Evolutionary conservation across 2,888 invertebrate species (phyloP).

Genomic region (Brachypalpus laphriformis): DNA sequence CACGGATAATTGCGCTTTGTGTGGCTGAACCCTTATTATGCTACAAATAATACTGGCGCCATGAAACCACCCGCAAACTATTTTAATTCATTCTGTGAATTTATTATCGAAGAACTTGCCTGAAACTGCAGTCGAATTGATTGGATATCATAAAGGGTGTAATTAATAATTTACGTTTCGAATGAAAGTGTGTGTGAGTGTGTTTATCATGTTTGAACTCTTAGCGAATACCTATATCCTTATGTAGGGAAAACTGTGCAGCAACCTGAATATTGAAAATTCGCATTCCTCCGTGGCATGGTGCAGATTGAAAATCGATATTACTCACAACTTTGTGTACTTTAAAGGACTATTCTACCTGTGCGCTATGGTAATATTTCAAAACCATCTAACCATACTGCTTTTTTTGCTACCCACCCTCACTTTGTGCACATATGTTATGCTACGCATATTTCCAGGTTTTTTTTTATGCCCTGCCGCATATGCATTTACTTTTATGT

Average conservation of each 20-base stretch:
- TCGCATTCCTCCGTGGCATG: conserved; percentile 12
- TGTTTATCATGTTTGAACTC: neutral
- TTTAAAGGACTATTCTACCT: conserved; percentile 14
- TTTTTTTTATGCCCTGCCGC: conserved; percentile 28
- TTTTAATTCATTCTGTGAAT: conserved; percentile 15
- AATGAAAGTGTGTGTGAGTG: neutral
- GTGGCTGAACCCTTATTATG: neutral
- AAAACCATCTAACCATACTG: conserved; percentile 20
- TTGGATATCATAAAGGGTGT: conserved; percentile 22
- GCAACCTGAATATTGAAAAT: conserved; percentile 1
- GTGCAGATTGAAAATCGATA: conserved; percentile 40
- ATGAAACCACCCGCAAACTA: neutral
- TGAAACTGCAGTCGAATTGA: conserved; percentile 30
- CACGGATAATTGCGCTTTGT: no score
- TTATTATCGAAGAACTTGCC: conserved; percentile 28
- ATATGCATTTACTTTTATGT: conserved; percentile 52
- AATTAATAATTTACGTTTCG: conserved; percentile 39
- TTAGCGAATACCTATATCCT: neutral
- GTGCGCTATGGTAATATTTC: conserved; percentile 9
- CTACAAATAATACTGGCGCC: neutral
- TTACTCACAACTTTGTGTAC: conserved; percentile 8
- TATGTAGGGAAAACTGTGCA: neutral
- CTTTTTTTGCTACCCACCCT: neutral
- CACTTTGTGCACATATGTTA: conserved; percentile 26
- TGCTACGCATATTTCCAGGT: conserved; percentile 22